Conservation (phyloP, 2,797 vertebrate species). For the Chlorospingus flavigularis region DNA sequence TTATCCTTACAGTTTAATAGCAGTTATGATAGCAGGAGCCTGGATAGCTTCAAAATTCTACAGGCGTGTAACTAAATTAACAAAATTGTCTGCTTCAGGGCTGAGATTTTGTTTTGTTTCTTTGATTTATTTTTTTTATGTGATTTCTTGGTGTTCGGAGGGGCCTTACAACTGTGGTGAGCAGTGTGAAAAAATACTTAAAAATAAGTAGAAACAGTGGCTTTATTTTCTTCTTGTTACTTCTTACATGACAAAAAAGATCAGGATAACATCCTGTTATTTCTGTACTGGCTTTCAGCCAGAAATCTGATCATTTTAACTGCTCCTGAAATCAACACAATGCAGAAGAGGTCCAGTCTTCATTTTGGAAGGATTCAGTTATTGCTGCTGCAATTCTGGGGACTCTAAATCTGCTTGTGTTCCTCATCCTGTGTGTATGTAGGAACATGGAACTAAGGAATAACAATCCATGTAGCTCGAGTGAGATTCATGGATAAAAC, state of each 20-base stretch:
- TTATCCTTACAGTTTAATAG: background rate
- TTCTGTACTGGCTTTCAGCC: background rate
- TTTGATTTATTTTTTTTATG: background rate
- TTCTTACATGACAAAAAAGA: background rate
- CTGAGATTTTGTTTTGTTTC: background rate
- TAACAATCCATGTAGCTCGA: background rate
- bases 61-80: background rate
- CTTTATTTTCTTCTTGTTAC: background rate
- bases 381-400: background rate
- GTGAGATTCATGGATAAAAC: background rate
- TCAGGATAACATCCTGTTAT: background rate
- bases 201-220: background rate
- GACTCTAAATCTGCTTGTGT: fast-evolving
- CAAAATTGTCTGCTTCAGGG: background rate
- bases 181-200: background rate
- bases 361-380: background rate
- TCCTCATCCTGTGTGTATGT: fast-evolving
- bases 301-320: background rate
- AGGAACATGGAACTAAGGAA: background rate
- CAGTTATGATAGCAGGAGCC: background rate
- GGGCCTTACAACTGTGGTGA: background rate
- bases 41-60: background rate
- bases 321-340: background rate
- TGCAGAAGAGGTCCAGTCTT: background rate
- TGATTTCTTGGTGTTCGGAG: background rate